phyloP scores from a whole-genome alignment of 2,113 vertebrate species.

The Macquaria ambigua region DNA sequence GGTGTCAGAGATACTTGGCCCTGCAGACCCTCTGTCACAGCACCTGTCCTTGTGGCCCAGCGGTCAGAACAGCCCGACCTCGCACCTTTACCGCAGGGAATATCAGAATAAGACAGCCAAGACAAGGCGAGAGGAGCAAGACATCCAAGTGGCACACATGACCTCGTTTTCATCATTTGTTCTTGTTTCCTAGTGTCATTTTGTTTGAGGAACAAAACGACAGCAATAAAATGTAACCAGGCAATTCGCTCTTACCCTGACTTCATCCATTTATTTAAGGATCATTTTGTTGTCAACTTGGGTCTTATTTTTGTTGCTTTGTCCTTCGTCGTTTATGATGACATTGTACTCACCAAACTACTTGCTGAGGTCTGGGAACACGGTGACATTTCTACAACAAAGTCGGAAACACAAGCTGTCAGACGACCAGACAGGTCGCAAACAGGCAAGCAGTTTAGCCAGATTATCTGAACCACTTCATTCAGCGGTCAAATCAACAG shows the following conservation, averaged over 20 bases:
- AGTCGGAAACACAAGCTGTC: not conserved
- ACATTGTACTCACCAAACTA: not conserved
- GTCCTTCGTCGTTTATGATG: not conserved
- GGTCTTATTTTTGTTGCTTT: not conserved
- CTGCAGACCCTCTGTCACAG: constrained; percentile 48
- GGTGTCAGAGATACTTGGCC: constrained; percentile 43
- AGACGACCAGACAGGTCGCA: not conserved
- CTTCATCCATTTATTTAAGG: not conserved
- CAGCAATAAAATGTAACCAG: not conserved
- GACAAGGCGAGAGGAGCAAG: constrained; percentile 9
- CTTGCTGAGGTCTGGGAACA: not conserved
- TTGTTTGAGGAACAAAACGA: not conserved
- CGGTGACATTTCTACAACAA: not conserved
- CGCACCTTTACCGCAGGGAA: constrained; percentile 43
- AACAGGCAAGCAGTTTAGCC: not conserved
- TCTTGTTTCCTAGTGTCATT: not conserved
- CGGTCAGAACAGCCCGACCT: constrained; percentile 65
- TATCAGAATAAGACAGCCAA: constrained; percentile 11
- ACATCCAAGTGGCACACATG: not conserved
- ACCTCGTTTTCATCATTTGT: not conserved
- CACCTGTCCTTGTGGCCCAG: constrained; percentile 44
- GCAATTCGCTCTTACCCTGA: not conserved
- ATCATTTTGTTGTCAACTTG: no score
- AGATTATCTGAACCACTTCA: not conserved
- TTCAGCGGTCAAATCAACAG: not conserved